Evolutionary conservation across 2,113 vertebrate genomes (phyloP), one percentile per base, ranked within the genome.

Genomic region (Uropsilus gracilis): DNA sequence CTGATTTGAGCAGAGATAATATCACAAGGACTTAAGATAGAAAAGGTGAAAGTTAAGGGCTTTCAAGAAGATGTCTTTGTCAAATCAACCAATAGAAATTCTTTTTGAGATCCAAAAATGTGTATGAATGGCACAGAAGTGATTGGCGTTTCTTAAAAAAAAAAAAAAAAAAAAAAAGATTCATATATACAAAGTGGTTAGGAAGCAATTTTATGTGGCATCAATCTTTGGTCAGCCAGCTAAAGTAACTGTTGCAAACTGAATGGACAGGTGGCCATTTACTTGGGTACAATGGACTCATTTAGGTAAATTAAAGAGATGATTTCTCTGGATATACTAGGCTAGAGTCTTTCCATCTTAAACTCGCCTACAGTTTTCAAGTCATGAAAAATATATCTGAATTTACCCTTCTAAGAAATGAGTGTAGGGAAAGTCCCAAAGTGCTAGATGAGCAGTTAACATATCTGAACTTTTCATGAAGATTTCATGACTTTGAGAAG

Each of bases 401-500:
- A 86, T 88, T 86, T 37, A 73, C 66, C 28, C 72, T 86, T 89
- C 76, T 72, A 81, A 90, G 94, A 95, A 95, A 86, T 6, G 28
- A 89, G 59, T 85, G 28, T 1, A 81, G 82, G 83, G 78, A 94
- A 89, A 94, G 66, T 20, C 86, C 85, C 83, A 86, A 80, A 55
- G n/a, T 22, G 84, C 75, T 78, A 94, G 78, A 59, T 92, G 71
- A 88, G 34, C 64, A 93, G 44, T 69, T 81, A 83, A 86, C 66
- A 92, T 89, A 94, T 81, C 82, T 85, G n/a, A 96, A 85, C 39
- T 85, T 94, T 83, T 94, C 32, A 90, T 11, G 77, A 95, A 88
- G 61, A 66, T n/a, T 30, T 37, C 24, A 81, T 92, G 42, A 80
- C 59, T 94, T 94, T 83, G 81, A 90, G 63, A 69, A 78, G 57